Percentiles rank a stretch among this genome's conserved stretches.
Conservation (phyloP, 2,797 vertebrate genomes). For the Chiloscyllium punctatum region DNA sequence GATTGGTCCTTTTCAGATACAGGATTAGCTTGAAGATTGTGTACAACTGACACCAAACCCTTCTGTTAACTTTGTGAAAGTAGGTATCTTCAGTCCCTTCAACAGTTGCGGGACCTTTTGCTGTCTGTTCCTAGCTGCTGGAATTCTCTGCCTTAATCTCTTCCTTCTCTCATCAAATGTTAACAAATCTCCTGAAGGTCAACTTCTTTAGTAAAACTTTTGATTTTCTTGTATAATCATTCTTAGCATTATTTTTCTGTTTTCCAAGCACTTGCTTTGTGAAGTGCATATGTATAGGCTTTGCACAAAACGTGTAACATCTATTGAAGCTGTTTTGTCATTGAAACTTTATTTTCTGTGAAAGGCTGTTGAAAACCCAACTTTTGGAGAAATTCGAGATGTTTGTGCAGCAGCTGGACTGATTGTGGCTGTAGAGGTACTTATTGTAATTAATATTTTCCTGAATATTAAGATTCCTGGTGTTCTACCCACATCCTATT, state of each 20-base stretch:
- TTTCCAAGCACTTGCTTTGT: background rate
- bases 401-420: constrained; percentile 80
- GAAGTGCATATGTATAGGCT: background rate
- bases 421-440: constrained; percentile 79
- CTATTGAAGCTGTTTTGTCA: background rate
- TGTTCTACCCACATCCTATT: background rate
- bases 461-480: background rate
- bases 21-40: background rate
- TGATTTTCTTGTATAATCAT: background rate
- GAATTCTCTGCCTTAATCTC: background rate
- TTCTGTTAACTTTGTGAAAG: background rate
- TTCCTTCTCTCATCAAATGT: background rate
- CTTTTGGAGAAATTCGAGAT: constrained; percentile 84
- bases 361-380: constrained; percentile 91
- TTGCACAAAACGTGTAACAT: background rate
- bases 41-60: background rate
- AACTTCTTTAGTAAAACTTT: background rate
- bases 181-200: background rate
- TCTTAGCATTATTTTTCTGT: background rate
- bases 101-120: background rate
- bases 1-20: background rate
- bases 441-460: background rate
- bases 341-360: constrained; percentile 17
- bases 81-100: background rate
- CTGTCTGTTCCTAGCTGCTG: background rate